Evolutionary conservation across 2,113 vertebrate genomes (phyloP), one percentile per base, ranked within the genome.

Genomic region (Oenanthe oenanthe): DNA sequence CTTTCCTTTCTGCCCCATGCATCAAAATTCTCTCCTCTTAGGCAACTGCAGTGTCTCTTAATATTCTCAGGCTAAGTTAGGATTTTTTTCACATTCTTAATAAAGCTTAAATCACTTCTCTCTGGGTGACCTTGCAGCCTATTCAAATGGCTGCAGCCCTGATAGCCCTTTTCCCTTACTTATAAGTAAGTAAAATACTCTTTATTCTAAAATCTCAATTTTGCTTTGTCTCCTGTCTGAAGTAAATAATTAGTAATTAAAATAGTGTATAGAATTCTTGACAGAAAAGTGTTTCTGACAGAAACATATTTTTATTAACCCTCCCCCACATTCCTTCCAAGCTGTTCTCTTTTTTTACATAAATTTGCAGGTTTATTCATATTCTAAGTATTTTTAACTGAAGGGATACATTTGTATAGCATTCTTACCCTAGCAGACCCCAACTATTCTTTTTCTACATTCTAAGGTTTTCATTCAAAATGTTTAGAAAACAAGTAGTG

Each of bases 1-100:
- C 93, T 95, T 79, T 94, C 38, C 45, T 82, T 89, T 89, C 89
- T 92, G 8, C 42, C 20, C 77, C 40, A 81, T 85, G 70, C 54
- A 96, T 91, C 95, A 89, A 93, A 91, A 92, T 70, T 70, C 34
- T 56, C 36, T 87, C 40, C 54, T 79, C 29, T 80, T 70, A 54
- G 50, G 70, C 91, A 91, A 91, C 48, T 82, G 54, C 57, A 87
- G 58, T 77, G 26, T 36, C 40, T 89, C 40, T 91, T 89, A 62
- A 58, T 53, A 70, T 22, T 92, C 17, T 48, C 24, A 87, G n/a
- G 50, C 32, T 75, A 93, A 70, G 50, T 88, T 62, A 67, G 48
- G 20, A 88, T 65, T 47, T 74, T 72, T 56, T 36, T 3, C 26
- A 79, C 29, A 70, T 85, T 80, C 53, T 86, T 86, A 78, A 80